phyloP scores from a whole-genome alignment of 2,113 vertebrate species.

The Petrocephalus zakoni region DNA sequence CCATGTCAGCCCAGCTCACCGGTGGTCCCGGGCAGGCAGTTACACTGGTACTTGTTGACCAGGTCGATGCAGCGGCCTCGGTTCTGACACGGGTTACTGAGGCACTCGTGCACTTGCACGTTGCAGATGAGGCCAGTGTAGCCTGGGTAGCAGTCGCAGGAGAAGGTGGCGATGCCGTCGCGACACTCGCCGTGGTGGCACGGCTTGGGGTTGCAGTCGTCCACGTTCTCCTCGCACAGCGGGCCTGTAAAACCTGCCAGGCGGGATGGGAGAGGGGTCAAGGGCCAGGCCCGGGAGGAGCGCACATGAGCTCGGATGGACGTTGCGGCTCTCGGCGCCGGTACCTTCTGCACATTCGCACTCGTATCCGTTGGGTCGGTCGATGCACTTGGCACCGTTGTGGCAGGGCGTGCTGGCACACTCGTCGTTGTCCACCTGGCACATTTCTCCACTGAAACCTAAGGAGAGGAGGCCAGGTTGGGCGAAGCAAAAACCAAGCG shows the following conservation, averaged over 20 bases:
- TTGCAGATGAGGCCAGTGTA: constrained; percentile 88
- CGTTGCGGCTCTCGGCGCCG: not conserved
- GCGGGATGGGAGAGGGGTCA: not conserved
- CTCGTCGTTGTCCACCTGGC: constrained; percentile 89
- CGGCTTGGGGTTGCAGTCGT: constrained; percentile 82
- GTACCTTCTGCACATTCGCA: constrained; percentile 92
- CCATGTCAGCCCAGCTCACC: constrained; percentile 50
- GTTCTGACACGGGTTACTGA: constrained; percentile 83
- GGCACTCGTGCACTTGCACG: constrained; percentile 80
- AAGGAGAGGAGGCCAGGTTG: constrained; percentile 17
- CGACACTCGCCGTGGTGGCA: constrained; percentile 84
- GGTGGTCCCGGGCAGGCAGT: constrained; percentile 74
- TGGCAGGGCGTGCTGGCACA: constrained; percentile 89
- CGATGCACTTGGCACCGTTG: constrained; percentile 88
- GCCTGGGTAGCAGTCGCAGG: constrained; percentile 74
- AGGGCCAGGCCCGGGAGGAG: not conserved
- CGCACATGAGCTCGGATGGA: too few species aligned
- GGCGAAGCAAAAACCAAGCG: not conserved
- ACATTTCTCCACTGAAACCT: constrained; percentile 88
- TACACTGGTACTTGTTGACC: constrained; percentile 85
- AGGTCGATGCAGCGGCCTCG: constrained; percentile 82
- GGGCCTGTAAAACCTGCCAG: constrained; percentile 74
- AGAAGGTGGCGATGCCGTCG: constrained; percentile 83
- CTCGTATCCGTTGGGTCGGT: constrained; percentile 86
- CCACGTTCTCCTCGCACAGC: constrained; percentile 77